A percentile compares a stretch with the other conserved stretches of the same genome.
Conservation (phyloP, 2,888 invertebrate species). For the Epinotia ramella region DNA sequence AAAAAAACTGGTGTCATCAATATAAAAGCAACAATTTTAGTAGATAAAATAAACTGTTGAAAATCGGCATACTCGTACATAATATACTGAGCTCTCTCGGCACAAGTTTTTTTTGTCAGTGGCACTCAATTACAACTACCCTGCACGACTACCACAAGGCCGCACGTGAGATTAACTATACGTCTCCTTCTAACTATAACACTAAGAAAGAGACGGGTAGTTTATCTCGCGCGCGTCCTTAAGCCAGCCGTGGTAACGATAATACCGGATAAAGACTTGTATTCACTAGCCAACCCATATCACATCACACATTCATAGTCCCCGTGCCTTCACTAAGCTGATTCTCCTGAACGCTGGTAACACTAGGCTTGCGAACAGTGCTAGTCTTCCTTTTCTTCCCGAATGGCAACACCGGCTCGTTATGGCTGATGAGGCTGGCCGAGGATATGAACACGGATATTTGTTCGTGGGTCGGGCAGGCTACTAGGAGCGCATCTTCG, state of each 20-base stretch:
- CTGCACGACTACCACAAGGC: no score
- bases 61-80: no score
- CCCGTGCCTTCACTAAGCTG: conserved; percentile 48
- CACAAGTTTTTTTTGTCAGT: neutral
- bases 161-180: no score
- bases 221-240: no score
- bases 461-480: conserved; percentile 97
- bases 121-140: neutral
- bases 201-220: no score
- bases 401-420: conserved; percentile 76
- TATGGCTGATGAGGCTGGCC: conserved; percentile 87
- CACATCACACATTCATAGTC: conserved; percentile 32
- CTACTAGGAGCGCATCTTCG: conserved; percentile 93
- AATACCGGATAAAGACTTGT: neutral
- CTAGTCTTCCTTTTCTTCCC: conserved; percentile 73
- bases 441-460: conserved; percentile 95
- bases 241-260: no score
- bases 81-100: no score
- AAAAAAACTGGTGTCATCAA: neutral
- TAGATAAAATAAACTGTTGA: no score
- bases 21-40: neutral
- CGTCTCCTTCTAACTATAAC: no score
- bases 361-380: conserved; percentile 68
- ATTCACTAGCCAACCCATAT: neutral
- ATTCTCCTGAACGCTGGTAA: conserved; percentile 66